Evolutionary conservation across 2,113 vertebrate genomes (phyloP), one percentile per base, ranked within the genome.

Genomic region (Onychostruthus taczanowskii): DNA sequence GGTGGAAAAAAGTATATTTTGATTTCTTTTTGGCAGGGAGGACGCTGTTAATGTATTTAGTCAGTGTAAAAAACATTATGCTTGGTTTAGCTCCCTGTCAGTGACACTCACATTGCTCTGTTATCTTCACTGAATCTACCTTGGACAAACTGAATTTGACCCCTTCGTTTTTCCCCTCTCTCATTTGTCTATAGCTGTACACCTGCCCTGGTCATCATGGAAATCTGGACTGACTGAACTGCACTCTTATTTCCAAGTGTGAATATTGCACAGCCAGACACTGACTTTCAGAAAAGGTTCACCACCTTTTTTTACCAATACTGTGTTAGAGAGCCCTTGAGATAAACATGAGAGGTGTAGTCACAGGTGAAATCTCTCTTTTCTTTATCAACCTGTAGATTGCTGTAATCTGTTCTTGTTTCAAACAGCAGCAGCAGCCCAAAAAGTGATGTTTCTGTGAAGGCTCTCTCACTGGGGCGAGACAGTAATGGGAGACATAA

Each of bases 11-110:
- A 91, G 31, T 64, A 31, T 77, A 5, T 91, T 16, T 43, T 55
- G 13, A 2, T 22, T 93, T 64, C 39, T 84, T 91, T 67, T 94
- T 95, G 78, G 31, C 83, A 96, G 91, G 87, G 95, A 70, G 59
- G 53, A 58, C n/a, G 33, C 47, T 92, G 64, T 39, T 96, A 93
- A 95, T 79, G 44, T 31, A 86, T 94, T 96, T 96, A 85, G 28
- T 26, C 63, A 78, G 68, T 47, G 77, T 66, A 68, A 95, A 96
- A 81, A 49, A 6, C 56, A 85, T 85, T 74, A 33, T 23, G 46
- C 26, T 44, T 55, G 22, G 7, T 50, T 88, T 64, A 18, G 37
- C 83, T 64, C 59, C 55, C 84, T 58, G 59, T 35, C 75, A 68
- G 61, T 64, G 52, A 46, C 30, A 75, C 68, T 52, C 13, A 15